Percentiles rank a stretch among this genome's conserved stretches.
phyloP scores from a whole-genome alignment of 2,797 vertebrate genomes.

The Lithobates sylvaticus region DNA sequence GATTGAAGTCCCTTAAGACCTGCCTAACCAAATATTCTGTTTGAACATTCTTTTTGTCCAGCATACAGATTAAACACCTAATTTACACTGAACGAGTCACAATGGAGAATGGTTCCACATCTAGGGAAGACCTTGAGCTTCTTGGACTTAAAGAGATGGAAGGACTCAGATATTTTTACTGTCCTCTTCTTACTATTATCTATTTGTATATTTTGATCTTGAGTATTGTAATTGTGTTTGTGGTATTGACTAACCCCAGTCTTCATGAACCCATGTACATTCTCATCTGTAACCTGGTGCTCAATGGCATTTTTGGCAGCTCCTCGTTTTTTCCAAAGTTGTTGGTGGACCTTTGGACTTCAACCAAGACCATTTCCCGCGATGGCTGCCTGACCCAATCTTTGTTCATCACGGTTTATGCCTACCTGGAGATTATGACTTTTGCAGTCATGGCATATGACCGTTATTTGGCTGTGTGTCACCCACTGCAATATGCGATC shows the following conservation, averaged over 20 bases:
- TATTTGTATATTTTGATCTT: neutral
- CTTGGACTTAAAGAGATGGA: constrained; percentile 32
- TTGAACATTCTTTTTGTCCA: no score
- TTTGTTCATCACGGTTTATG: neutral
- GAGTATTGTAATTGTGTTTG: neutral
- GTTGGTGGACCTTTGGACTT: constrained; percentile 3
- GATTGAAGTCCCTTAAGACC: no score
- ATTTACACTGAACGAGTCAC: neutral
- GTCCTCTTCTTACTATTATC: neutral
- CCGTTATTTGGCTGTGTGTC: constrained; percentile 20
- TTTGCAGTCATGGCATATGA: constrained; percentile 45
- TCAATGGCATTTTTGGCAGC: constrained; percentile 32
- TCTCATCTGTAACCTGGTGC: constrained; percentile 24
- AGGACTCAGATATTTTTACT: neutral
- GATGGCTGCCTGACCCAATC: constrained; percentile 12
- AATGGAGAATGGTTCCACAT: constrained; percentile 1
- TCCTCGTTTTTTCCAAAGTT: constrained; percentile 32
- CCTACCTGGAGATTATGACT: constrained; percentile 6
- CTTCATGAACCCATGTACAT: constrained; percentile 45
- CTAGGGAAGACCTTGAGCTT: neutral
- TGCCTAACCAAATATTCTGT: no score
- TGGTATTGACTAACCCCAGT: neutral
- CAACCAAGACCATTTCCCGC: constrained; percentile 10
- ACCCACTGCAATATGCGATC: constrained; percentile 8
- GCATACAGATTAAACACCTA: no score